These are phyloP conservation scores for Octodon degus DNA, from an alignment of 2,113 vertebrate genomes.

Conservation along the genomic window DNA sequence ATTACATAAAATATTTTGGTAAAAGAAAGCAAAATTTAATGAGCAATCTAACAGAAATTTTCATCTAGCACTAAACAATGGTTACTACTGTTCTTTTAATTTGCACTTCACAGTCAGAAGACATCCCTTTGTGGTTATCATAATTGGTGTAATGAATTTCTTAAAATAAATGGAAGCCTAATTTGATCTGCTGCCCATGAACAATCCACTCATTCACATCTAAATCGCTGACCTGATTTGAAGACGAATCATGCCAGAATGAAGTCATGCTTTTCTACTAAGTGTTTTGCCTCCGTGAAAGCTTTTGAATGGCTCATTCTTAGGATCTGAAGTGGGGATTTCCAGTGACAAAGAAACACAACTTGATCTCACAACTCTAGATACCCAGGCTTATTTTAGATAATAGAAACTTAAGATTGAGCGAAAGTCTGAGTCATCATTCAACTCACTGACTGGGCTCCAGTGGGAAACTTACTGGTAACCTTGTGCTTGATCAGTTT, in stretches of 20 bases:
- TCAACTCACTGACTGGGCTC: neutral
- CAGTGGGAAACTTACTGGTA: neutral
- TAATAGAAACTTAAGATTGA: slow-evolving; percentile 61
- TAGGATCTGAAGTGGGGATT: slow-evolving; percentile 72
- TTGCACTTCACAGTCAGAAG: slow-evolving; percentile 71
- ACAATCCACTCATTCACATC: slow-evolving; percentile 79
- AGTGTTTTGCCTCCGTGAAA: slow-evolving; percentile 56
- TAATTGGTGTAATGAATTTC: slow-evolving; percentile 83
- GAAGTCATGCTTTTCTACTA: slow-evolving; percentile 78
- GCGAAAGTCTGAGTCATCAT: slow-evolving; percentile 57
- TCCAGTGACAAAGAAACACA: slow-evolving; percentile 75
- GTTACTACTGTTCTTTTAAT: slow-evolving; percentile 69
- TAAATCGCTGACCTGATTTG: slow-evolving; percentile 81
- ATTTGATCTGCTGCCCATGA: slow-evolving; percentile 75
- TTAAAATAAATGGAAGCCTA: slow-evolving; percentile 81
- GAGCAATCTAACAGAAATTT: slow-evolving; percentile 55
- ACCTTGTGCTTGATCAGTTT: neutral
- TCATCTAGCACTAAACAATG: slow-evolving; percentile 74
- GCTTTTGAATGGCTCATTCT: slow-evolving; percentile 70
- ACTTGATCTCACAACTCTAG: slow-evolving; percentile 65
- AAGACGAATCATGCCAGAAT: slow-evolving; percentile 74
- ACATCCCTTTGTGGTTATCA: slow-evolving; percentile 78
- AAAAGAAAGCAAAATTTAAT: slow-evolving; percentile 68
- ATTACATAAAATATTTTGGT: slow-evolving; percentile 34
- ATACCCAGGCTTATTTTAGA: slow-evolving; percentile 67